These are phyloP conservation scores for Nymphalis io DNA, from an alignment of 1,140 invertebrate species.

Conservation along the genomic window DNA sequence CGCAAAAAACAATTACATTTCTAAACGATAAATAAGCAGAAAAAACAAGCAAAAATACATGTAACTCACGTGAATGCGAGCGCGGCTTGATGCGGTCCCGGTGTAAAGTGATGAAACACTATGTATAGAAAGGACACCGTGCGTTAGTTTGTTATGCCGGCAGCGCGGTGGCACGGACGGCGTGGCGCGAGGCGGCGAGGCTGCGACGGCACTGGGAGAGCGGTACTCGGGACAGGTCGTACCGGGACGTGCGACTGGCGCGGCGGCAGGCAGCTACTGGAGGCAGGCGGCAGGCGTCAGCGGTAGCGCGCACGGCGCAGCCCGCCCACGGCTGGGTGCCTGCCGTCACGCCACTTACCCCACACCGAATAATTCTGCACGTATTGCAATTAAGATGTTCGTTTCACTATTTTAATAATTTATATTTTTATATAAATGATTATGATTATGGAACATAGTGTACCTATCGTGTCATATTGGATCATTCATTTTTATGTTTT, in stretches of 20 bases:
- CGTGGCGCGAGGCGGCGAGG: conserved; percentile 31
- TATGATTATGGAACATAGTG: too few relatives aligned
- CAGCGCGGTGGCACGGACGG: conserved; percentile 34
- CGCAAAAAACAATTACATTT: conserved; percentile 6
- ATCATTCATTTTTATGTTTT: too few relatives aligned
- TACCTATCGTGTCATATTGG: background rate
- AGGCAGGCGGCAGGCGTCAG: conserved; percentile 48
- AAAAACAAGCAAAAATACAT: conserved; percentile 15
- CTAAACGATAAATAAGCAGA: conserved; percentile 23
- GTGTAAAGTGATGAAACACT: conserved; percentile 52
- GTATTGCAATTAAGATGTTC: conserved; percentile 42
- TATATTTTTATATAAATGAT: background rate
- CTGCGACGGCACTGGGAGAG: conserved; percentile 36
- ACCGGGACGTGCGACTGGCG: conserved; percentile 51
- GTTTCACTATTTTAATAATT: conserved; percentile 19
- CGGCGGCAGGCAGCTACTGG: conserved; percentile 61
- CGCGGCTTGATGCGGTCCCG: conserved; percentile 34
- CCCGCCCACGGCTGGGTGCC: conserved; percentile 58
- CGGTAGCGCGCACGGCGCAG: conserved; percentile 53
- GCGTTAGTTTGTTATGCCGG: conserved; percentile 65
- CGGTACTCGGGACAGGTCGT: conserved; percentile 15
- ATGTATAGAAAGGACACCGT: conserved; percentile 50
- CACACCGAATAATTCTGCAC: conserved; percentile 58
- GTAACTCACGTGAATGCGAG: conserved; percentile 37
- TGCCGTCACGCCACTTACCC: conserved; percentile 68